A percentile compares a stretch with the other conserved stretches of the same genome.
Evolutionary conservation across 2,797 vertebrate genomes (phyloP).

Genomic region (Malacoctenus gilli): DNA sequence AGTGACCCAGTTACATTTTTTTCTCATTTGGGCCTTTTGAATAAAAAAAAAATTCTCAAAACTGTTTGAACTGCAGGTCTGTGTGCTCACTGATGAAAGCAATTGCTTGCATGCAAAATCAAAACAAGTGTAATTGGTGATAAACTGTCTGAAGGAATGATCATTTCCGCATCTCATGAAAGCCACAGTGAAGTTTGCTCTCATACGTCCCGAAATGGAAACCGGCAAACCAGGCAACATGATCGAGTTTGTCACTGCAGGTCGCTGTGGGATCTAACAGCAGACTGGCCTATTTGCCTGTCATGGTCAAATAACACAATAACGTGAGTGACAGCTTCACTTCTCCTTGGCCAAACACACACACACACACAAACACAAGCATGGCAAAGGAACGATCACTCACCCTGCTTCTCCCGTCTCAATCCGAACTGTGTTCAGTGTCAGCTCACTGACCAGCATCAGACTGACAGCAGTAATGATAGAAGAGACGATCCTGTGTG

Average conservation of each 20-base stretch:
- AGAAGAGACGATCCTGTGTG: no score
- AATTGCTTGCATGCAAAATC: constrained; percentile 1
- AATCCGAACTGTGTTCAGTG: constrained; percentile 12
- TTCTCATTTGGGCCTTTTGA: neutral
- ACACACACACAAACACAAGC: constrained; percentile 10
- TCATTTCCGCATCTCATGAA: constrained; percentile 6
- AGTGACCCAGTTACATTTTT: neutral
- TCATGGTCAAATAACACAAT: constrained; percentile 10
- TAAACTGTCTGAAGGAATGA: constrained; percentile 1
- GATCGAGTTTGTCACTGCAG: neutral
- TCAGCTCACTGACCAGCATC: constrained; percentile 36
- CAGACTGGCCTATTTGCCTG: neutral
- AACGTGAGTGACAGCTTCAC: no score
- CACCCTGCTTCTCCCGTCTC: constrained; percentile 51
- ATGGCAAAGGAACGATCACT: constrained; percentile 40
- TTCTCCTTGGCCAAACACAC: constrained; percentile 3
- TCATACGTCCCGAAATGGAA: constrained; percentile 1
- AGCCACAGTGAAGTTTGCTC: constrained; percentile 4
- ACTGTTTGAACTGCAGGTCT: neutral
- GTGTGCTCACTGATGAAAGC: neutral
- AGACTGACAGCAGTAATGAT: constrained; percentile 32
- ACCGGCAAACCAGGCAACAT: neutral
- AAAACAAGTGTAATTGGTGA: neutral
- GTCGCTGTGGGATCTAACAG: constrained; percentile 2
- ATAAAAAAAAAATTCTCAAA: neutral